Evolutionary conservation across 1,140 invertebrate genomes (phyloP).

Genomic region (Stegodyphus dumicola): DNA sequence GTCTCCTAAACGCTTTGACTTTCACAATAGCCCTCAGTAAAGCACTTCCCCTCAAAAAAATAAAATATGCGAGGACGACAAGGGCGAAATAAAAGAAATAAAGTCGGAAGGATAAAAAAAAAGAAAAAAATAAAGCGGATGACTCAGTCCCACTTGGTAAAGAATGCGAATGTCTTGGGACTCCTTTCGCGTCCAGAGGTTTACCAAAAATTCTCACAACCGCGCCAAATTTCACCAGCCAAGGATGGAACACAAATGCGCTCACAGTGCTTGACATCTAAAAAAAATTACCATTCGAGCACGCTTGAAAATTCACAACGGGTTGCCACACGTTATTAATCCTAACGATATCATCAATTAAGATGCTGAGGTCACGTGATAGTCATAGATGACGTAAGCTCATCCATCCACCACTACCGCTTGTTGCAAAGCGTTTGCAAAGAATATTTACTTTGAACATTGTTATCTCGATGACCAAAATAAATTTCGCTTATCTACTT

Average conservation of each 20-base stretch:
- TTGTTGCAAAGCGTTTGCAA: too few relatives aligned
- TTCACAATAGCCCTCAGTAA: slow-evolving; percentile 34
- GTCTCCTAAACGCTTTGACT: slow-evolving; percentile 16
- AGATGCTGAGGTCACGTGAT: slow-evolving; percentile 48
- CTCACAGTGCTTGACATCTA: too few relatives aligned
- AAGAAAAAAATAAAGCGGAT: background rate
- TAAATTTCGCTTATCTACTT: too few relatives aligned
- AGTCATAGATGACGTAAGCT: too few relatives aligned
- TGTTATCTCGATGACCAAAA: too few relatives aligned
- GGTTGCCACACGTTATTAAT: slow-evolving; percentile 52
- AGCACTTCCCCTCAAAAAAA: background rate
- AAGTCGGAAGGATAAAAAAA: too few relatives aligned
- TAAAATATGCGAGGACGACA: too few relatives aligned
- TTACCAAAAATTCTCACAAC: background rate
- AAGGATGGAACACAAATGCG: background rate
- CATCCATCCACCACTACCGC: too few relatives aligned
- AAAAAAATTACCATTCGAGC: too few relatives aligned
- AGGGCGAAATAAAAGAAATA: too few relatives aligned
- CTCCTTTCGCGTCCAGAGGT: background rate
- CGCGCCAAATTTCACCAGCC: background rate
- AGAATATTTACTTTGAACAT: too few relatives aligned
- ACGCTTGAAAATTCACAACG: background rate
- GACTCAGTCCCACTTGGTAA: background rate
- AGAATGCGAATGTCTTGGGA: background rate
- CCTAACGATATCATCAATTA: slow-evolving; percentile 55